These are phyloP conservation scores for Tetrapedia diversipes DNA, from an alignment of 2,888 invertebrate species.

Conservation along the genomic window DNA sequence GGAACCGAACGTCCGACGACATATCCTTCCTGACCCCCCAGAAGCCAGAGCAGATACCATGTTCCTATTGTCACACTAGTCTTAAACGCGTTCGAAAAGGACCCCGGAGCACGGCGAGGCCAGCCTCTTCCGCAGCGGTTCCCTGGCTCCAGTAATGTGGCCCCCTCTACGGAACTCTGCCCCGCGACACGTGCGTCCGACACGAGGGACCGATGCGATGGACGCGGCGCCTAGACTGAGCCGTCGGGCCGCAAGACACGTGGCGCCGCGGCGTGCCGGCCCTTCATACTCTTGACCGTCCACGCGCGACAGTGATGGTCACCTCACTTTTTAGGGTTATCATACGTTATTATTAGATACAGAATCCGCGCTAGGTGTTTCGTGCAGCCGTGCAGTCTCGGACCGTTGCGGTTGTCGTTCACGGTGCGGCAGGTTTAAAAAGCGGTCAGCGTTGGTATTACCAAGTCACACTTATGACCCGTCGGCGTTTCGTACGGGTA, in stretches of 20 bases:
- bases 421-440: background rate
- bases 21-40: slow-evolving; percentile 53
- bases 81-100: slow-evolving; percentile 77
- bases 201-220: slow-evolving; percentile 49
- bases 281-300: slow-evolving; percentile 70
- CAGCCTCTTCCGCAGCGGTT: background rate
- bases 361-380: slow-evolving; percentile 8
- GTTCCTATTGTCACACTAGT: slow-evolving; percentile 83
- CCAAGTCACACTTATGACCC: too few species aligned
- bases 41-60: slow-evolving; percentile 78
- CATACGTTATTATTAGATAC: slow-evolving; percentile 57
- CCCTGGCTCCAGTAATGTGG: background rate
- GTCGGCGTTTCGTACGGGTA: too few species aligned
- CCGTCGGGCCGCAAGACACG: slow-evolving; percentile 76
- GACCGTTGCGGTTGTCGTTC: background rate
- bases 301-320: slow-evolving; percentile 76
- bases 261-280: slow-evolving; percentile 72
- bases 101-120: slow-evolving; percentile 9
- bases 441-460: too few species aligned
- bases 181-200: slow-evolving; percentile 45
- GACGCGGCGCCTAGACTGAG: slow-evolving; percentile 73
- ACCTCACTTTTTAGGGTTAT: slow-evolving; percentile 71
- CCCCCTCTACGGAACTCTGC: background rate
- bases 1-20: slow-evolving; percentile 46
- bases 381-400: background rate